Evolutionary conservation across 2,888 invertebrate species (phyloP), one percentile per base, ranked within the genome.

Genomic region (Noctua janthina): DNA sequence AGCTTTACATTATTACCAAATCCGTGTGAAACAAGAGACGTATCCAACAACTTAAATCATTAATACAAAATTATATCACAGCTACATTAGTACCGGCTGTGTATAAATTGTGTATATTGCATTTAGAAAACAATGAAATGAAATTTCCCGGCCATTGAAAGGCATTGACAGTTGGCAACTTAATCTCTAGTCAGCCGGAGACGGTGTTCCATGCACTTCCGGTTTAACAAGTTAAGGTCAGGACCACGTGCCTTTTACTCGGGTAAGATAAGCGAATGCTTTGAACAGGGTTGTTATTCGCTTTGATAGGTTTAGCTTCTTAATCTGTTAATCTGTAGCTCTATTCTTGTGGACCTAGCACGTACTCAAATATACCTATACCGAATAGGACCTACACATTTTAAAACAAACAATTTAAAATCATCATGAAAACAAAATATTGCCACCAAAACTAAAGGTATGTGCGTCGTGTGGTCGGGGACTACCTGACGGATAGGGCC

Each of bases 131-230:
- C 29, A 70, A 56, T 56, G 23, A 56, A 56, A 56, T 23, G 0
- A 10, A 23, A n/a, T 23, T 56, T 56, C 56, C 8, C 13, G 64
- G 3, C 23, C 54, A 67, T 56, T 81, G 49, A 56, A 56, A 11
- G 43, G 51, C 2, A 68, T 17, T 56, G 73, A 54, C 74, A 79
- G 85, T 56, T 74, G 64, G 70, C 66, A 77, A 78, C 17, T 56
- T 81, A 74, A 71, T 81, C 59, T 81, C 51, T 49, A 76, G 56
- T 49, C 43, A 29, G 54, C 29, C 39, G 54, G 59, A 73, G 54
- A 56, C 59, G 23, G 35, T 51, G 15, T 68, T 67, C 62, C 29
- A 35, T 81, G 56, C 74, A 67, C 43, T 74, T 81, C 75, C 46
- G 66, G 43, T 46, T 59, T 54, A 56, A 46, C 46, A 46, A 46